Conservation (phyloP, 2,797 vertebrate genomes). For the Gallinago nigripennis region DNA sequence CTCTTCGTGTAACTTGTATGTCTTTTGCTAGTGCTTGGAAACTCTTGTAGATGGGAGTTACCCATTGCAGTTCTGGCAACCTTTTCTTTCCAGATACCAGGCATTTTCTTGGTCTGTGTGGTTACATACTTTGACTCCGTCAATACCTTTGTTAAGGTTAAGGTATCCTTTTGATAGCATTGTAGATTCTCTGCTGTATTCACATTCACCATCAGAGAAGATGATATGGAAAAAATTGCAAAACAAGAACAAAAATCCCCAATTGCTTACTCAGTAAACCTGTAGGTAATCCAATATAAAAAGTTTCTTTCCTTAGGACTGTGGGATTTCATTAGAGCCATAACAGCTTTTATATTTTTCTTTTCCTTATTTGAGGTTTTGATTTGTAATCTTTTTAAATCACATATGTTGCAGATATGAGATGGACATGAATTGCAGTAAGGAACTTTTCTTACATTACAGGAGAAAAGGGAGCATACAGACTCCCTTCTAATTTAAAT, state of each 20-base stretch:
- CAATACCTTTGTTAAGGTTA: not conserved
- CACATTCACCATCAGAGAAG: not conserved
- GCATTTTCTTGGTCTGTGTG: not conserved
- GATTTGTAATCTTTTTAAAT: not conserved
- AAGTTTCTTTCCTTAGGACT: not conserved
- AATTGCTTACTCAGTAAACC: not conserved
- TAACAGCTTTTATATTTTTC: not conserved
- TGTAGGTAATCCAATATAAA: not conserved
- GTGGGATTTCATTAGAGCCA: not conserved
- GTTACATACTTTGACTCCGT: not conserved
- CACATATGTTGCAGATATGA: not conserved
- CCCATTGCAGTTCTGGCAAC: not conserved
- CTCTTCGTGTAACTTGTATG: rapidly evolving
- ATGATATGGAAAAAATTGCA: not conserved
- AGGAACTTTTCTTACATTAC: not conserved
- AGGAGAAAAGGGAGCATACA: not conserved
- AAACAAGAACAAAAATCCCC: not conserved
- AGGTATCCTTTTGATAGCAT: not conserved
- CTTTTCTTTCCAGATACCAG: not conserved
- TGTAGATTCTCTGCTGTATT: not conserved
- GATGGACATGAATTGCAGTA: not conserved
- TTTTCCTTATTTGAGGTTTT: not conserved
- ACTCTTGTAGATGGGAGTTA: not conserved
- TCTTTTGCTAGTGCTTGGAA: not conserved
- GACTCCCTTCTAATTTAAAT: not conserved